Evolutionary conservation across 2,888 invertebrate species (phyloP).

Genomic region (Thecocarcelia acutangulata): DNA sequence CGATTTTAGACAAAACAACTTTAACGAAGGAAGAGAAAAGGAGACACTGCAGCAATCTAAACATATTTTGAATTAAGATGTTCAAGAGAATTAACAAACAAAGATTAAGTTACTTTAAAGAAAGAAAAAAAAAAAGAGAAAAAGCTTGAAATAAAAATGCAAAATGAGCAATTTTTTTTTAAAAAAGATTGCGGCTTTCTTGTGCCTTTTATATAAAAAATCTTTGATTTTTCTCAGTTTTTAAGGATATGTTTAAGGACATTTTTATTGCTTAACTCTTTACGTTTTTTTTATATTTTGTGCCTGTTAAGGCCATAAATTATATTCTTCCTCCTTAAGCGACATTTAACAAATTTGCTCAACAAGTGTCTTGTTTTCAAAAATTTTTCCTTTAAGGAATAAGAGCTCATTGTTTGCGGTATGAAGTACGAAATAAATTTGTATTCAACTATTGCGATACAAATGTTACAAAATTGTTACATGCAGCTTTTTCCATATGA

Average conservation of each 20-base stretch:
- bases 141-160: background rate
- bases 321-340: conserved; percentile 72
- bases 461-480: conserved; percentile 56
- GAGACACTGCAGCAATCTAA: conserved; percentile 9
- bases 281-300: conserved; percentile 35
- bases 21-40: conserved; percentile 30
- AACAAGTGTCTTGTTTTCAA: conserved; percentile 77
- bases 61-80: conserved; percentile 62
- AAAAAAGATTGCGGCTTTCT: background rate
- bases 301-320: conserved; percentile 77
- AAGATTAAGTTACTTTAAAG: conserved; percentile 54
- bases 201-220: conserved; percentile 14
- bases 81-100: conserved; percentile 56
- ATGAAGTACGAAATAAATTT: conserved; percentile 48
- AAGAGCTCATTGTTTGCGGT: conserved; percentile 30
- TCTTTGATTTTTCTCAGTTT: conserved; percentile 33
- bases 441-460: conserved; percentile 50
- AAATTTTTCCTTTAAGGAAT: conserved; percentile 5
- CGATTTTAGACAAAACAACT: conserved; percentile 61
- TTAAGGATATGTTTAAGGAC: conserved; percentile 5
- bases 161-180: background rate
- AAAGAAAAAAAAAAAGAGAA: conserved; percentile 6
- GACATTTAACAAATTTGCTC: conserved; percentile 81
- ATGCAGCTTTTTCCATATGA: conserved; percentile 27
- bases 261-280: background rate